These are phyloP conservation scores for Cheilosia vulpina DNA, from an alignment of 2,888 invertebrate genomes.

Conservation along the genomic window DNA sequence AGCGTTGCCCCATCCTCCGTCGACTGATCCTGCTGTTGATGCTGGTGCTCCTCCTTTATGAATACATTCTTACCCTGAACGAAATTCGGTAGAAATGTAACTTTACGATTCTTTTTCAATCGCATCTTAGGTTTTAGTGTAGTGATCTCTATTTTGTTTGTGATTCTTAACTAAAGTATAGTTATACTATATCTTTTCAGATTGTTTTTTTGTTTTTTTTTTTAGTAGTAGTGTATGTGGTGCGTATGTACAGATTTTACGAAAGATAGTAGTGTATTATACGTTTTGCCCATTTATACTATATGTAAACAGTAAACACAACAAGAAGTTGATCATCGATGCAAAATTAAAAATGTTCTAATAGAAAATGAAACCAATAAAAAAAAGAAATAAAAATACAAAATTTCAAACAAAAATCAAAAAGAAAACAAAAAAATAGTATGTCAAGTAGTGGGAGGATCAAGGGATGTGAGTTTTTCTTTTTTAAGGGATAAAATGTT, in stretches of 20 bases:
- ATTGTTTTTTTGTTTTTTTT: conserved; percentile 26
- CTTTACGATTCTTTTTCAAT: conserved; percentile 83
- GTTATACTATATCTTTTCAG: conserved; percentile 52
- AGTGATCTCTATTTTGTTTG: conserved; percentile 55
- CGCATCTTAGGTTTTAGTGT: conserved; percentile 80
- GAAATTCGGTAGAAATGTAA: conserved; percentile 83
- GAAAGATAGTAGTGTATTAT: conserved; percentile 75
- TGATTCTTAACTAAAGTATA: conserved; percentile 49
- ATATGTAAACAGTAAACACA: conserved; percentile 73
- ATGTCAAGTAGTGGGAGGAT: conserved; percentile 22
- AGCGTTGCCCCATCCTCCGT: conserved; percentile 89
- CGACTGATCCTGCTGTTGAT: conserved; percentile 54
- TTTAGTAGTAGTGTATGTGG: conserved; percentile 75
- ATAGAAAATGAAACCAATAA: conserved; percentile 64
- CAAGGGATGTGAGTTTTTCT: conserved; percentile 40
- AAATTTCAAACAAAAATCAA: conserved; percentile 42
- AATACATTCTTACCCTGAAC: conserved; percentile 82
- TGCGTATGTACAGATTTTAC: conserved; percentile 74
- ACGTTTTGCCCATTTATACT: conserved; percentile 74
- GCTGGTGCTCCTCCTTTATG: conserved; percentile 80
- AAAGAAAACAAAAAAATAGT: conserved; percentile 39
- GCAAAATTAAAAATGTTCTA: conserved; percentile 72
- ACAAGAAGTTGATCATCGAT: conserved; percentile 72
- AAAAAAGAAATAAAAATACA: conserved; percentile 36
- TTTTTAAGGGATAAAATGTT: conserved; percentile 18